Evolutionary conservation across 2,888 invertebrate genomes (phyloP), one percentile per base, ranked within the genome.

Genomic region (Zygaena filipendulae): DNA sequence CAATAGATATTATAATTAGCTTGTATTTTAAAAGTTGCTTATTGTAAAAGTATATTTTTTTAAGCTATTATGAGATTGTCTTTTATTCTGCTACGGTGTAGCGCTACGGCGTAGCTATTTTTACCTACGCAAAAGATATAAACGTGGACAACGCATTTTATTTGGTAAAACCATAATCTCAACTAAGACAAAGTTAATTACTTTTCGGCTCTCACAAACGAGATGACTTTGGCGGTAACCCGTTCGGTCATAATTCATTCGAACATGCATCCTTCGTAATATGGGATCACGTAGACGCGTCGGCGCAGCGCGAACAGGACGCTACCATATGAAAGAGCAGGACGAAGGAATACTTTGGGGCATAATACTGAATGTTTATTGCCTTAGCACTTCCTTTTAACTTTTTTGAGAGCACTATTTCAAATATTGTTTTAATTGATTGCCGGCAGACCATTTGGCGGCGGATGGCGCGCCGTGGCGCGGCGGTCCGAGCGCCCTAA

Each of bases 361-460:
- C 53, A 64, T 63, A 62, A 71, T 49, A 66, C 53, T 54, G 58
- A 64, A 67, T 64, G 67, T 71, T 75, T 72, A 71, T 71, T 59
- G 63, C 62, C 54, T 47, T 52, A 62, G 59, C 57, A 62, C 61
- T 66, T 60, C 68, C 67, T 64, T 71, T 72, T 63, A 55, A 54
- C 52, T 69, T 72, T 74, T 75, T 72, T 68, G 50, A 57, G 49
- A 55, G 57, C 66, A 70, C 66, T 67, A 74, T 75, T 74, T 71
- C 71, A 75, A 77, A 77, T 77, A 77, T 77, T 75, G 75, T 74
- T 74, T 74, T 74, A 75, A 75, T 75, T 71, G 74, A 74, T 74
- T 70, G 72, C 71, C 55, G 57, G 61, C 62, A 74, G 72, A 74
- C 68, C 66, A 64, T 67, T 64, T 59, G 75, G 70, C 70, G 70